phyloP scores from a whole-genome alignment of 2,888 invertebrate species.

The Tanypteryx hageni region DNA sequence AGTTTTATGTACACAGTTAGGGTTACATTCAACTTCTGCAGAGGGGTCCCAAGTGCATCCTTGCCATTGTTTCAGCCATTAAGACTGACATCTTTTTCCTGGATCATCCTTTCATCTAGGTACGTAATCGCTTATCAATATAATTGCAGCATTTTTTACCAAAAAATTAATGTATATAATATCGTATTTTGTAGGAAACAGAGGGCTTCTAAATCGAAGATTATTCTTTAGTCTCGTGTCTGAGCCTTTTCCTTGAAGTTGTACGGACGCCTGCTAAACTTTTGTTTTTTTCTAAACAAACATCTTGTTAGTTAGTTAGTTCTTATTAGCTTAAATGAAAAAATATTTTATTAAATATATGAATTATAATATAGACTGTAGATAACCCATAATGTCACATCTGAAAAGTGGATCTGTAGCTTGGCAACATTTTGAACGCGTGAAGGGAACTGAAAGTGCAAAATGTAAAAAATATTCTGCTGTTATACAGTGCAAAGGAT shows the following conservation, averaged over 20 bases:
- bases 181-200: too few relatives aligned
- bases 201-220: too few relatives aligned
- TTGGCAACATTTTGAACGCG: too few relatives aligned
- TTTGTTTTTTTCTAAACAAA: not conserved
- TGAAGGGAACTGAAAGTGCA: too few relatives aligned
- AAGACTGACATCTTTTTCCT: not conserved
- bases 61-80: not conserved
- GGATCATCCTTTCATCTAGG: not conserved
- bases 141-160: not conserved
- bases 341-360: not conserved
- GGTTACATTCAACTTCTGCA: not conserved
- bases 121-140: not conserved
- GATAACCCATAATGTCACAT: too few relatives aligned
- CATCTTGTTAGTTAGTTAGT: not conserved
- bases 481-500: too few relatives aligned
- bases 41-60: not conserved
- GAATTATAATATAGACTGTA: too few relatives aligned
- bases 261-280: not conserved
- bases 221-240: not conserved
- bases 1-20: not conserved
- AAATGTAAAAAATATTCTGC: too few relatives aligned
- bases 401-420: too few relatives aligned
- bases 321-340: not conserved
- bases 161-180: not conserved
- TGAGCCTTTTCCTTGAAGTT: not conserved